Conservation (phyloP, 2,888 invertebrate genomes). For the Syritta pipiens region DNA sequence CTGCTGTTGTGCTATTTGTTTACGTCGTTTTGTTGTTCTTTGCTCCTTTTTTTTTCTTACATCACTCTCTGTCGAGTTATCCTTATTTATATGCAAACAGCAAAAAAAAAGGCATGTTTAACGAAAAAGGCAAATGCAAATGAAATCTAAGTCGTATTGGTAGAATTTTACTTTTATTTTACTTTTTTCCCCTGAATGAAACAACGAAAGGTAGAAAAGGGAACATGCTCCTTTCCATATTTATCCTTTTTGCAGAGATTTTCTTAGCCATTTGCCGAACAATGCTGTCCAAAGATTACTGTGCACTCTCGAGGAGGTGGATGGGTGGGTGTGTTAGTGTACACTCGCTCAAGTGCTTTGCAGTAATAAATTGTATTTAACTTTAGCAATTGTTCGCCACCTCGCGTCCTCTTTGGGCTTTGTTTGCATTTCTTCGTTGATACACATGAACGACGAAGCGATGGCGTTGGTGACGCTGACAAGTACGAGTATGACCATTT, state of each 20-base stretch:
- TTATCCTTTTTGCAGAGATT: constrained; percentile 25
- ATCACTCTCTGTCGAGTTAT: constrained; percentile 26
- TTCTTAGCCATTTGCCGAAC: constrained; percentile 1
- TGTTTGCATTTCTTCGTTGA: constrained; percentile 24
- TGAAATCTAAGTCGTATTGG: constrained; percentile 37
- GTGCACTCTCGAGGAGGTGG: background rate
- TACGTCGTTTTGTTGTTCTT: constrained; percentile 33
- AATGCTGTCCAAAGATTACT: constrained; percentile 31
- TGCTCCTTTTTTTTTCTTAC: background rate
- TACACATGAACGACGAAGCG: too few relatives aligned
- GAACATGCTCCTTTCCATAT: constrained; percentile 1
- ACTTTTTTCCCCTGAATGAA: constrained; percentile 28
- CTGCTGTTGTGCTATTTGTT: constrained; percentile 32
- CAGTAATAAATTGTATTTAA: constrained; percentile 57
- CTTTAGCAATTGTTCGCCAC: constrained; percentile 41
- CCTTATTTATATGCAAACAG: constrained; percentile 50
- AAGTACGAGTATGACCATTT: constrained; percentile 26
- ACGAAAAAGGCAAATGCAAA: constrained; percentile 34
- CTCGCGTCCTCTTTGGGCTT: constrained; percentile 19
- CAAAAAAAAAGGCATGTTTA: constrained; percentile 17
- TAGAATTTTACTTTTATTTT: constrained; percentile 33
- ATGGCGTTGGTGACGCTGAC: too few relatives aligned
- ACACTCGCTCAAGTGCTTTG: constrained; percentile 43
- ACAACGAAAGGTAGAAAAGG: constrained; percentile 10
- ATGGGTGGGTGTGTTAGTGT: background rate